phyloP scores from a whole-genome alignment of 2,797 vertebrate species.

The Myotis pilosus region DNA sequence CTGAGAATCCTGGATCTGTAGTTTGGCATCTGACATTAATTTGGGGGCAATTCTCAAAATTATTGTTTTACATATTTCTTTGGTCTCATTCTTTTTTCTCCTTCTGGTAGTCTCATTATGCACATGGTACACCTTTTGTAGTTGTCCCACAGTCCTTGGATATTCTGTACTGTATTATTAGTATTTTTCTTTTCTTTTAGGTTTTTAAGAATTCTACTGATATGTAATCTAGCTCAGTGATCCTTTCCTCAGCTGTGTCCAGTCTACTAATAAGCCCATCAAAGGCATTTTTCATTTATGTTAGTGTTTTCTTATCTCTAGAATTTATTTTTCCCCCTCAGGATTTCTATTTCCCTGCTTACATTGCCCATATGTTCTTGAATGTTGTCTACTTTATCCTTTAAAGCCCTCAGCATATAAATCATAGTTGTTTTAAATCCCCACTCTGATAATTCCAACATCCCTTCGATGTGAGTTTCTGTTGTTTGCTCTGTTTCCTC shows the following conservation, averaged over 20 bases:
- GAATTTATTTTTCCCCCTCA: not conserved
- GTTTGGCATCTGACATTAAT: slow-evolving; percentile 1
- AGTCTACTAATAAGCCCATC: not conserved
- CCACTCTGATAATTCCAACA: not conserved
- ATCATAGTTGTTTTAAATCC: not conserved
- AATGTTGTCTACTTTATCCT: not conserved
- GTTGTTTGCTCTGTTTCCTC: not conserved
- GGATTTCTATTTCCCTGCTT: not conserved
- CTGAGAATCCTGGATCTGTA: not conserved
- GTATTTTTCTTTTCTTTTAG: not conserved
- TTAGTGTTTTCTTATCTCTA: slow-evolving; percentile 30
- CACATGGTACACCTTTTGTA: not conserved
- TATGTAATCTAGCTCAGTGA: not conserved
- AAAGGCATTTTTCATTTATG: slow-evolving; percentile 10
- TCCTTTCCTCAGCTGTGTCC: not conserved
- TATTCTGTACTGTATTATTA: not conserved
- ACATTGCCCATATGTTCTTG: not conserved
- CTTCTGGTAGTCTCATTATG: not conserved
- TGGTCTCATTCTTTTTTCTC: not conserved
- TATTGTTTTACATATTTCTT: not conserved
- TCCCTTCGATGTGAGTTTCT: not conserved
- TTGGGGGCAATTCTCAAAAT: not conserved
- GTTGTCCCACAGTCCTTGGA: not conserved
- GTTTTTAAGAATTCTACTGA: not conserved
- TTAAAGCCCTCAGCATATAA: not conserved